Evolutionary conservation across 2,797 vertebrate species (phyloP).

Genomic region (Sebastes variabilis): DNA sequence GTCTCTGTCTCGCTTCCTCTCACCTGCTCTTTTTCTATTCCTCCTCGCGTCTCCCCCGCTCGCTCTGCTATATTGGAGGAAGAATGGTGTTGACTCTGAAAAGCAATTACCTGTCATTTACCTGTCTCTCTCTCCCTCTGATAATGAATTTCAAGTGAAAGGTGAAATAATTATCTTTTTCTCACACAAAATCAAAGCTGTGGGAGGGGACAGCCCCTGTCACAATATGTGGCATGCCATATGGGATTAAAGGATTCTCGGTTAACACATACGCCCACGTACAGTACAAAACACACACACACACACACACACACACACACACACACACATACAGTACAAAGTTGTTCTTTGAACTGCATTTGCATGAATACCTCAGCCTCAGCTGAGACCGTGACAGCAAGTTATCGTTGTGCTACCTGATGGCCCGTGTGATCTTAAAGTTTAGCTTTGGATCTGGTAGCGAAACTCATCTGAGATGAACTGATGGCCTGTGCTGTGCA

Average conservation of each 20-base stretch:
- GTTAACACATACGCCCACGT: conserved; percentile 26
- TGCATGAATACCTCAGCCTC: conserved; percentile 9
- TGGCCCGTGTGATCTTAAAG: conserved; percentile 33
- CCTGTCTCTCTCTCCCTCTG: conserved; percentile 70
- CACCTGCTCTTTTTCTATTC: conserved; percentile 50
- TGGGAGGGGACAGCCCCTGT: conserved; percentile 65
- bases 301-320: conserved; percentile 26
- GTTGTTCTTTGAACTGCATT: conserved; percentile 46
- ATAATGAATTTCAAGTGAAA: conserved; percentile 81
- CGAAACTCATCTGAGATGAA: background rate
- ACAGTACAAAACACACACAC: conserved; percentile 24
- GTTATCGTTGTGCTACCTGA: conserved; percentile 12
- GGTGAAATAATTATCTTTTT: conserved; percentile 81
- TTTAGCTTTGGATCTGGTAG: conserved; percentile 17
- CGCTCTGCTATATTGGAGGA: conserved; percentile 59
- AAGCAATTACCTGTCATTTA: conserved; percentile 84
- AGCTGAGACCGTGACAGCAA: conserved; percentile 9
- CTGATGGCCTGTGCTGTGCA: background rate
- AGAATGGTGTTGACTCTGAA: conserved; percentile 79
- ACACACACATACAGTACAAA: conserved; percentile 23
- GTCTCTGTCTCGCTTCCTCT: conserved; percentile 70
- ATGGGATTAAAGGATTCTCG: conserved; percentile 64
- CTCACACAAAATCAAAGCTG: conserved; percentile 70
- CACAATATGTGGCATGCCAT: conserved; percentile 70
- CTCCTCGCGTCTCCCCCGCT: conserved; percentile 52